Evolutionary conservation across 1,140 invertebrate species (phyloP).

Genomic region (Saccostrea glomerata): DNA sequence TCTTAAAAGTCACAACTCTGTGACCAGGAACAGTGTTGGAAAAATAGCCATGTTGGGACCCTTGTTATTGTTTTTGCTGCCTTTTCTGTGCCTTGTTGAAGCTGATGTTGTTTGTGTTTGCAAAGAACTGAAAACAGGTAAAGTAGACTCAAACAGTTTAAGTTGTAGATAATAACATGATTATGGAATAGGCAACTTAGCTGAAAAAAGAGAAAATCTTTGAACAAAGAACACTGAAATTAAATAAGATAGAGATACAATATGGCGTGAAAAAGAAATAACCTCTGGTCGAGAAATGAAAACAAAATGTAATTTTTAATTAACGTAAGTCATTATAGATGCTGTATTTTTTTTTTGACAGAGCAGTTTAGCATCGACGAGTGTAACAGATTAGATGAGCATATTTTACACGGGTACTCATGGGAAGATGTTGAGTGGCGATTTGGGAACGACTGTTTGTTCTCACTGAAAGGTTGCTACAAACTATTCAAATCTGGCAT

Average conservation of each 20-base stretch:
- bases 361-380: not conserved
- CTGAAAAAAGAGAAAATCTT: no score
- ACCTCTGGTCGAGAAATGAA: no score
- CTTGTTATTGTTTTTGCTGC: not conserved
- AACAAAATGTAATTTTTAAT: no score
- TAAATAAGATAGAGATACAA: no score
- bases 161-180: no score
- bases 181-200: no score
- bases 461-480: not conserved
- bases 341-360: not conserved
- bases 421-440: not conserved
- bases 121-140: not conserved
- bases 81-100: not conserved
- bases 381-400: conserved; percentile 5
- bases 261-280: no score
- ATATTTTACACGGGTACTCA: not conserved
- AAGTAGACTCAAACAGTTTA: not conserved
- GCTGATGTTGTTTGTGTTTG: not conserved
- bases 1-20: not conserved
- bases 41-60: not conserved
- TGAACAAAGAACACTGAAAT: no score
- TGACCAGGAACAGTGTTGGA: not conserved
- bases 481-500: not conserved
- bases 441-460: not conserved
- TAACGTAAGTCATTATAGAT: no score